Percentiles rank a stretch among this genome's conserved stretches.
phyloP scores from a whole-genome alignment of 1,140 invertebrate species.

The Glossosoma conforme region DNA sequence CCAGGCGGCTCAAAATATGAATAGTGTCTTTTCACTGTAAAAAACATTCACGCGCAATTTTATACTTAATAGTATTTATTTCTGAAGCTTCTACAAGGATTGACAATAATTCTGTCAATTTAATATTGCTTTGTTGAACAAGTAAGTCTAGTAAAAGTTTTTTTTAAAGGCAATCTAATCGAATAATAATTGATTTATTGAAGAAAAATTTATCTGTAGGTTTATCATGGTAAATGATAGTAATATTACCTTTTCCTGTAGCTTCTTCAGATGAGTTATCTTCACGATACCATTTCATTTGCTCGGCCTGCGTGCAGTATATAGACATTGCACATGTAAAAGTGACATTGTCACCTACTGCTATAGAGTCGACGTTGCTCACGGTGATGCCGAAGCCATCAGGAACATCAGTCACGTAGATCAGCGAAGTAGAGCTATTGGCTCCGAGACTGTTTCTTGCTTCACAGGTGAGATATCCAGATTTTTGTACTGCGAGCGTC shows the following conservation, averaged over 20 bases:
- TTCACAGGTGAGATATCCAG: conserved; percentile 19
- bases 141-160: no score
- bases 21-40: no score
- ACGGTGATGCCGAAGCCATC: conserved; percentile 41
- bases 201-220: no score
- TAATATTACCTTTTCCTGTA: conserved; percentile 5
- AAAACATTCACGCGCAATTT: no score
- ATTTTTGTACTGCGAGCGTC: conserved; percentile 8
- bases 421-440: background rate
- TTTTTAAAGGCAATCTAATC: no score
- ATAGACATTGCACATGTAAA: conserved; percentile 52
- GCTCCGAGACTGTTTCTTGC: conserved; percentile 7
- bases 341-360: conserved; percentile 48
- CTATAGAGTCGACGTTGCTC: conserved; percentile 38
- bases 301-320: conserved; percentile 45
- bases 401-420: conserved; percentile 37
- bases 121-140: no score
- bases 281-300: conserved; percentile 41
- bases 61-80: no score
- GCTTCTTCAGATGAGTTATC: background rate
- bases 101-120: no score
- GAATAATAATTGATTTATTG: no score
- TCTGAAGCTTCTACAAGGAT: no score
- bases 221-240: no score
- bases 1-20: no score